Evolutionary conservation across 35 echinoderm and acorn worm genomes (phyloP).

Genomic region (Apostichopus parvimensis): DNA sequence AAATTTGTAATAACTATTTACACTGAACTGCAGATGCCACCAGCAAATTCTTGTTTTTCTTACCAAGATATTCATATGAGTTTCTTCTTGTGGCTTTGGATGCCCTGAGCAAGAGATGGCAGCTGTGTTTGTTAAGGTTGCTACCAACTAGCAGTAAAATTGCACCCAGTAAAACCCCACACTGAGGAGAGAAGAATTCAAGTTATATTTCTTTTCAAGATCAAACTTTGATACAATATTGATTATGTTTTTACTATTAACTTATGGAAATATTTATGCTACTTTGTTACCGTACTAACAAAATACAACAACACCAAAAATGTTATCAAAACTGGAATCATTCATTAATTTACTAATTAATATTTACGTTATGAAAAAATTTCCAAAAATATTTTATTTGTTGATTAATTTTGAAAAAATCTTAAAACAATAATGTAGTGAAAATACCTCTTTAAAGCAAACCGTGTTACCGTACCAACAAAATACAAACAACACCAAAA

Average conservation of each 20-base stretch:
- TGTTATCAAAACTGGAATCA: no score
- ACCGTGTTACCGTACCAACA: neutral
- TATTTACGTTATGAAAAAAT: no score
- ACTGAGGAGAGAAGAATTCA: constrained; percentile 72
- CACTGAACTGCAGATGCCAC: no score
- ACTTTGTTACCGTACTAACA: no score
- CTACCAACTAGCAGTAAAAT: constrained; percentile 65
- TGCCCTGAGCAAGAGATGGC: constrained; percentile 77
- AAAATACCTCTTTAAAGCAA: neutral
- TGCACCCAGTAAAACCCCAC: constrained; percentile 77
- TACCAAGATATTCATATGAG: constrained; percentile 96
- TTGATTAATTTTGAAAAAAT: neutral
- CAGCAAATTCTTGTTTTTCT: neutral
- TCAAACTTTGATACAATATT: no score
- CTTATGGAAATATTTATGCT: no score
- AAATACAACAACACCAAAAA: no score
- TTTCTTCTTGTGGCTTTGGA: constrained; percentile 85
- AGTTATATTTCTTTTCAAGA: no score
- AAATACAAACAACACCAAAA: no score
- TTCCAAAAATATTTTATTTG: neutral
- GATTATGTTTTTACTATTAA: no score
- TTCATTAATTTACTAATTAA: no score
- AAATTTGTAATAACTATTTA: no score
- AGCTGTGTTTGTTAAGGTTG: constrained; percentile 77
- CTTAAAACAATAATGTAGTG: neutral